Evolutionary conservation across 2,888 invertebrate genomes (phyloP).

Genomic region (Copidosoma aretas): DNA sequence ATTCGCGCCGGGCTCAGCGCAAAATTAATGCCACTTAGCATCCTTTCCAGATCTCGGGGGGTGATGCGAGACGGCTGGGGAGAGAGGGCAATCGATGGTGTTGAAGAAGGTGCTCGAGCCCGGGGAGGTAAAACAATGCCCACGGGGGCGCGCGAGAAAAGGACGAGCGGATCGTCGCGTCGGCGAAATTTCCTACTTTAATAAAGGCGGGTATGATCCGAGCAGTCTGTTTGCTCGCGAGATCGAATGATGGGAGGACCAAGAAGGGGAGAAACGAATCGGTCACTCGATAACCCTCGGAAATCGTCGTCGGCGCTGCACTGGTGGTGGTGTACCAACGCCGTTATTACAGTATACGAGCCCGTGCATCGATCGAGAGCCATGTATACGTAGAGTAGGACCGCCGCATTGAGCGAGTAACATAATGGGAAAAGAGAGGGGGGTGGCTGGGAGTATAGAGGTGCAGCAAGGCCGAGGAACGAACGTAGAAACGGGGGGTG

Average conservation of each 20-base stretch:
- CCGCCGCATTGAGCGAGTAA: conserved; percentile 25
- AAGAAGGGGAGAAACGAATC: conserved; percentile 29
- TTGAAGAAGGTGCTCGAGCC: too few relatives aligned
- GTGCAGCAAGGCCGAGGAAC: conserved; percentile 46
- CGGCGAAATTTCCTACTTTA: conserved; percentile 28
- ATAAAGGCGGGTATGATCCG: conserved; percentile 19
- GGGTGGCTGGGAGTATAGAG: conserved; percentile 43
- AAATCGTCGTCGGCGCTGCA: conserved; percentile 51
- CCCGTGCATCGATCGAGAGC: conserved; percentile 54
- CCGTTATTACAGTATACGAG: conserved; percentile 24
- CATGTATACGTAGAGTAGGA: background rate
- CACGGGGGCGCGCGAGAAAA: background rate
- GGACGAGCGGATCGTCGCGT: conserved; percentile 16
- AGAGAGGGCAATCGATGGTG: too few relatives aligned
- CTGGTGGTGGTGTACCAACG: too few relatives aligned
- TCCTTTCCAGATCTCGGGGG: too few relatives aligned
- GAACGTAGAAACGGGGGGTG: conserved; percentile 49
- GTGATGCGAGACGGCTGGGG: too few relatives aligned
- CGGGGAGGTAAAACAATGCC: too few relatives aligned
- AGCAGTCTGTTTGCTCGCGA: background rate
- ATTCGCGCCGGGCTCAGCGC: too few relatives aligned
- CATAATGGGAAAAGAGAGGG: conserved; percentile 57
- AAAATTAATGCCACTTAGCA: too few relatives aligned
- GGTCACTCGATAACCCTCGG: conserved; percentile 47
- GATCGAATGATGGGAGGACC: too few relatives aligned